Conservation (phyloP, 2,797 vertebrate genomes). For the Acrocephalus scirpaceus region DNA sequence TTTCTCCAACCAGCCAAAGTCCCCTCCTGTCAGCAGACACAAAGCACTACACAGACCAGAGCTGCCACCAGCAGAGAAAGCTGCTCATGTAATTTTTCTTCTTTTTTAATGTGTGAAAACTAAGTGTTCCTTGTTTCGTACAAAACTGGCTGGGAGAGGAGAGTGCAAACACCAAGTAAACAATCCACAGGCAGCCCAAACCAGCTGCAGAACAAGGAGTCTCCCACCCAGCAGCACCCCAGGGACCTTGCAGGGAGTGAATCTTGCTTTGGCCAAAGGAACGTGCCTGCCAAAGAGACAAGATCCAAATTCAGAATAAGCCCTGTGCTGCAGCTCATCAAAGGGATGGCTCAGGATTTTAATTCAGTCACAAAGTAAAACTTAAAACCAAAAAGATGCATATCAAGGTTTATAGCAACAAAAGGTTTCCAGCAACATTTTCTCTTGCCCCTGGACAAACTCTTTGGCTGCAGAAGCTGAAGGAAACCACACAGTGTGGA, state of each 20-base stretch:
- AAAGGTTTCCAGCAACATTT: not conserved
- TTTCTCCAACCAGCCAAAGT: not conserved
- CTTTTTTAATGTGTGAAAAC: not conserved
- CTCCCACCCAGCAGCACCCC: not conserved
- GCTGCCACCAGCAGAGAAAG: not conserved
- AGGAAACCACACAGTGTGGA: constrained; percentile 11
- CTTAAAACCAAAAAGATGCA: not conserved
- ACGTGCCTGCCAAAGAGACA: not conserved
- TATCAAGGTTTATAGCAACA: not conserved
- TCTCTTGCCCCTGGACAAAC: not conserved
- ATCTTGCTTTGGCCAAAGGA: not conserved
- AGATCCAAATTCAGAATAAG: not conserved
- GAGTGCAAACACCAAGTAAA: not conserved
- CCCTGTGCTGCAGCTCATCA: not conserved
- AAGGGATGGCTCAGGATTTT: not conserved
- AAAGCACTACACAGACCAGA: not conserved
- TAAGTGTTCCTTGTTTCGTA: not conserved
- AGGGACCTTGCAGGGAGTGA: not conserved
- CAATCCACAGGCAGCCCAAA: not conserved
- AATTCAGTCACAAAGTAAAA: not conserved
- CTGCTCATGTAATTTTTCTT: not conserved
- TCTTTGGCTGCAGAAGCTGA: not conserved
- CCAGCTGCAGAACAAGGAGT: not conserved
- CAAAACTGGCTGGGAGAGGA: not conserved
- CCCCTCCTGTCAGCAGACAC: not conserved